These are phyloP conservation scores for Mamestra brassicae DNA, from an alignment of 2,888 invertebrate genomes.

Conservation along the genomic window DNA sequence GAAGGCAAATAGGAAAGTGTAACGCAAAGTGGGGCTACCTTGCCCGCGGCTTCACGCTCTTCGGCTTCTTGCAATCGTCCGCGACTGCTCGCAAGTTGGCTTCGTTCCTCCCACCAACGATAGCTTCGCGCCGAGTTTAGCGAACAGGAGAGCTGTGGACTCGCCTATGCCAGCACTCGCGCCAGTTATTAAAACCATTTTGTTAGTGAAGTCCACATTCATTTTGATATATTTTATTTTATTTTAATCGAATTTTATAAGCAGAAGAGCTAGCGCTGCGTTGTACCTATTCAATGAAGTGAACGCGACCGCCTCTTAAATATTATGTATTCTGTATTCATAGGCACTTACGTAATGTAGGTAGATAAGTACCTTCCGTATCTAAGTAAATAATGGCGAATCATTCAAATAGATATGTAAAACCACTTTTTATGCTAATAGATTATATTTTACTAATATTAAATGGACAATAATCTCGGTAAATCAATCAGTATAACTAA, in stretches of 20 bases:
- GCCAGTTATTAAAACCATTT: conserved; percentile 76
- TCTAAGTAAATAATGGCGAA: too few relatives aligned
- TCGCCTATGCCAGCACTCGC: conserved; percentile 76
- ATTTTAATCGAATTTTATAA: not conserved
- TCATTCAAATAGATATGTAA: too few relatives aligned
- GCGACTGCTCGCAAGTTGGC: conserved; percentile 67
- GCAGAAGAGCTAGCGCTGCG: not conserved
- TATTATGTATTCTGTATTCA: not conserved
- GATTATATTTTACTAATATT: too few relatives aligned
- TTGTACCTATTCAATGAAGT: not conserved
- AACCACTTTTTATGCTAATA: too few relatives aligned
- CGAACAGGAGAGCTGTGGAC: conserved; percentile 69
- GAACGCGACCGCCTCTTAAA: not conserved
- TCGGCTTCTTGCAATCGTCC: conserved; percentile 62
- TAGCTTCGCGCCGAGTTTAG: conserved; percentile 70
- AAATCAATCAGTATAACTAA: too few relatives aligned
- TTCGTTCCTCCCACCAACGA: conserved; percentile 72
- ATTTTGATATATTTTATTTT: not conserved
- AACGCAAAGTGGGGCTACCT: conserved; percentile 46
- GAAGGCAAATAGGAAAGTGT: too few relatives aligned
- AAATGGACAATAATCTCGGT: too few relatives aligned
- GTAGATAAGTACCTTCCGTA: not conserved
- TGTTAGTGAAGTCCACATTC: conserved; percentile 65
- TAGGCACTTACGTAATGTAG: not conserved
- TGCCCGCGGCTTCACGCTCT: conserved; percentile 65